Base-by-base conservation (phyloP, 2,888 invertebrate genomes). In the Tuta absoluta region DNA sequence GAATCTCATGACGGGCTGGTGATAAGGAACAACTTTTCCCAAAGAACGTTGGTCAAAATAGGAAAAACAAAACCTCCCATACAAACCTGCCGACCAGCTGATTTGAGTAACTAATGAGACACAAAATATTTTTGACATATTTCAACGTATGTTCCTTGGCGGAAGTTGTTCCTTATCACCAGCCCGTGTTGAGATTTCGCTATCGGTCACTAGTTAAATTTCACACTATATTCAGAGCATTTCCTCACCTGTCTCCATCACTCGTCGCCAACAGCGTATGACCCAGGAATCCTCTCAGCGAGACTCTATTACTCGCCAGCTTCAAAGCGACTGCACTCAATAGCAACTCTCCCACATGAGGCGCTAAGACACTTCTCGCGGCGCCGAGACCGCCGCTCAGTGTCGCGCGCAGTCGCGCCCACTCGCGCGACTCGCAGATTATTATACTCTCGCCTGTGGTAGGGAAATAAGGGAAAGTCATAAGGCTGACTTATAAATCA, bases 371-470 rank as follows among this genome's bases (percentile, higher is more conserved):
- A 60, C 72, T 71, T 93, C 94, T 62, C 85, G 88, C 89, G 41
- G 89, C 86, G 68, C 87, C 82, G 76, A 89, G 19, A 0, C 85
- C 84, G 28, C 76, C 79, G 2, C 66, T 45, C 8, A 86, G 72
- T n/a, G 79, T 77, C 0, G 28, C 7, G 1, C 77, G 80, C 0
- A 89, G 71, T 0, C 67, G 68, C 0, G 75, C 63, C 90, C 90
- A 89, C n/a, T 85, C 84, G 12, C 76, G 71, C 0, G 65, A 65
- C 0, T 70, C 92, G 73, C 95, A 95, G 48, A 98, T 94, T n/a
- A 98, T 88, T 79, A 98, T 95, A 80, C 98, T 98, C 79, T 98
- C 98, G 48, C 97, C 91, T 89, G 66, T 1, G 19, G 19, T 49
- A 19, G 49, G 24, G 0, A 24, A 24, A 12, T 1, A 23, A 12